A percentile compares a stretch with the other conserved stretches of the same genome.
Evolutionary conservation across 2,888 invertebrate genomes (phyloP).

Genomic region (Meliscaeva auricollis): DNA sequence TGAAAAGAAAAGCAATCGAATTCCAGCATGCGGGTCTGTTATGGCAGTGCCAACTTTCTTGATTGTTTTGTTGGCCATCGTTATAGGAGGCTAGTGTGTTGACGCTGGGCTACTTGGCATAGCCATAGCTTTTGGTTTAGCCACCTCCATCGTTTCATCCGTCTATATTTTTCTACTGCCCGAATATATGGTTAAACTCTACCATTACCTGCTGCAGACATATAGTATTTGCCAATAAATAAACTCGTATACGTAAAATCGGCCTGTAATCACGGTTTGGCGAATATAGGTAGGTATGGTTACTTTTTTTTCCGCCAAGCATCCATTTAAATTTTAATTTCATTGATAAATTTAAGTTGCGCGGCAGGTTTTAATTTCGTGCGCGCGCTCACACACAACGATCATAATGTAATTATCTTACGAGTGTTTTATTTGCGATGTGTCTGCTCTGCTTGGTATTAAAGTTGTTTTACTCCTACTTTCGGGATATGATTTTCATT

Average conservation of each 20-base stretch:
- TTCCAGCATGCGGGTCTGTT: constrained; percentile 70
- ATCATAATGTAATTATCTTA: constrained; percentile 45
- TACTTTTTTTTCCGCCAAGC: constrained; percentile 51
- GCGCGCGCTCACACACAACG: constrained; percentile 12
- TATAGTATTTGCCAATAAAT: constrained; percentile 50
- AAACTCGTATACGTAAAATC: constrained; percentile 33
- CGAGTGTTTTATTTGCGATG: constrained; percentile 33
- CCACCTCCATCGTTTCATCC: constrained; percentile 73
- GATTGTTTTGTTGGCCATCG: constrained; percentile 76
- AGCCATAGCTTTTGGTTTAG: constrained; percentile 59
- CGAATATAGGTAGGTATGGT: constrained; percentile 11
- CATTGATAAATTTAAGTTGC: constrained; percentile 71
- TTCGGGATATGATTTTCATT: constrained; percentile 68
- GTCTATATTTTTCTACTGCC: constrained; percentile 56
- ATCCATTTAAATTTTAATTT: constrained; percentile 66
- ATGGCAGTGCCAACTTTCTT: constrained; percentile 76
- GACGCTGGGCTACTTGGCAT: constrained; percentile 44
- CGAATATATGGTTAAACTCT: constrained; percentile 60
- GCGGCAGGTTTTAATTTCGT: constrained; percentile 57
- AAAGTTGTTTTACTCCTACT: constrained; percentile 43
- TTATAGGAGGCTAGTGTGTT: constrained; percentile 73
- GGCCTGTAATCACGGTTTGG: background rate
- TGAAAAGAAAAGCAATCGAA: constrained; percentile 76
- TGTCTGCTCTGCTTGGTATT: constrained; percentile 5
- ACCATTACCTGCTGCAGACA: constrained; percentile 56